Conservation (phyloP, 92 coral and sea anemone genomes). For the Umimayanthus kanabou region DNA sequence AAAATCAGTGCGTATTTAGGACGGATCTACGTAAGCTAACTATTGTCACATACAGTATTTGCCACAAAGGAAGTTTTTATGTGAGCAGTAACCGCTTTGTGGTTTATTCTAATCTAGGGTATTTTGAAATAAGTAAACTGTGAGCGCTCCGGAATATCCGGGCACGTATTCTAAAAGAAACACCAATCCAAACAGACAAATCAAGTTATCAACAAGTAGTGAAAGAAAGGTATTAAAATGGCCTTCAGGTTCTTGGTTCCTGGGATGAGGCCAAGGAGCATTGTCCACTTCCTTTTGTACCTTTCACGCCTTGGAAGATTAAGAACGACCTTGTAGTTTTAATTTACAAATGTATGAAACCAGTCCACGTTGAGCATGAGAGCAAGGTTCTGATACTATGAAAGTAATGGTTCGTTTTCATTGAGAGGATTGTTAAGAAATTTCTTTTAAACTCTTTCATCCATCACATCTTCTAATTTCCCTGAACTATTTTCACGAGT, state of each 20-base stretch:
- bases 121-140: too few species aligned
- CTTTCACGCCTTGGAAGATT: slow-evolving; percentile 48
- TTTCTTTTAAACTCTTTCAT: slow-evolving; percentile 38
- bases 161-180: too few species aligned
- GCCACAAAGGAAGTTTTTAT: too few species aligned
- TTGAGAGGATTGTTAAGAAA: slow-evolving; percentile 27
- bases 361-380: slow-evolving; percentile 46
- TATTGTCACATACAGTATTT: too few species aligned
- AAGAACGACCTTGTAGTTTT: slow-evolving; percentile 35
- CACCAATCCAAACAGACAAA: slow-evolving; percentile 17
- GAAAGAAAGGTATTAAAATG: slow-evolving; percentile 43
- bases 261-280: slow-evolving; percentile 53
- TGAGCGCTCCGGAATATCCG: too few species aligned
- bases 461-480: slow-evolving; percentile 39
- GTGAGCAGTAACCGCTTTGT: too few species aligned
- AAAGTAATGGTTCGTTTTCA: slow-evolving; percentile 17
- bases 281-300: slow-evolving; percentile 46
- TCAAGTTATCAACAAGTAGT: slow-evolving; percentile 50
- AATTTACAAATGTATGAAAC: slow-evolving; percentile 43
- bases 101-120: too few species aligned
- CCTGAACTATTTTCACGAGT: slow-evolving; percentile 17
- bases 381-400: slow-evolving; percentile 24
- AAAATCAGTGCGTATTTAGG: too few species aligned
- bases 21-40: too few species aligned
- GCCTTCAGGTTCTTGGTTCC: slow-evolving; percentile 57